phyloP scores from a whole-genome alignment of 2,888 invertebrate species.

The Oxyteleia sp. region DNA sequence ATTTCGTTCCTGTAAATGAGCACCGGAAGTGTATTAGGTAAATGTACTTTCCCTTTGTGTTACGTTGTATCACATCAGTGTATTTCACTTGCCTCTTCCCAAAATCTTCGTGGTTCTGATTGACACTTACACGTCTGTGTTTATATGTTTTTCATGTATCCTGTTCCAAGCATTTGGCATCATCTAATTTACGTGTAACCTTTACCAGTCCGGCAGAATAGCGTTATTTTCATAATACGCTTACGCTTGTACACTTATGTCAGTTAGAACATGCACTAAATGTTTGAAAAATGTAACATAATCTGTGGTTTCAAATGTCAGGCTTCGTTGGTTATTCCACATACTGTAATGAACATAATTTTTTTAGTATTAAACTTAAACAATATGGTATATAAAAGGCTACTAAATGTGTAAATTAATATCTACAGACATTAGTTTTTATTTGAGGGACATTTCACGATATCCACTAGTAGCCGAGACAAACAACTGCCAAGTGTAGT shows the following conservation, averaged over 20 bases:
- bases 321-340: slow-evolving; percentile 30
- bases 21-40: slow-evolving; percentile 95
- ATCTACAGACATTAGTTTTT: background rate
- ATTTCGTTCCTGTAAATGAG: slow-evolving; percentile 95
- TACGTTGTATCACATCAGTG: slow-evolving; percentile 8
- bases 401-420: background rate
- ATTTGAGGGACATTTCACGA: background rate
- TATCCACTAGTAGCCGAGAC: background rate
- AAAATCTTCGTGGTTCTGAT: slow-evolving; percentile 18
- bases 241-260: slow-evolving; percentile 53
- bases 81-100: slow-evolving; percentile 28
- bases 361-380: background rate
- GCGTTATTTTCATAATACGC: slow-evolving; percentile 47
- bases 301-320: slow-evolving; percentile 38
- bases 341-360: slow-evolving; percentile 2
- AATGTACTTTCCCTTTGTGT: slow-evolving; percentile 59
- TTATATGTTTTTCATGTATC: slow-evolving; percentile 52
- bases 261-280: slow-evolving; percentile 43
- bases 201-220: slow-evolving; percentile 76
- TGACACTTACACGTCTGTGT: slow-evolving; percentile 42
- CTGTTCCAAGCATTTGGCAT: slow-evolving; percentile 38
- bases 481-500: slow-evolving; percentile 67
- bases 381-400: background rate
- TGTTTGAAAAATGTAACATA: slow-evolving; percentile 41
- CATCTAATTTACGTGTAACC: slow-evolving; percentile 69